phyloP scores from a whole-genome alignment of 2,888 invertebrate genomes.

The Hipparchia semele region DNA sequence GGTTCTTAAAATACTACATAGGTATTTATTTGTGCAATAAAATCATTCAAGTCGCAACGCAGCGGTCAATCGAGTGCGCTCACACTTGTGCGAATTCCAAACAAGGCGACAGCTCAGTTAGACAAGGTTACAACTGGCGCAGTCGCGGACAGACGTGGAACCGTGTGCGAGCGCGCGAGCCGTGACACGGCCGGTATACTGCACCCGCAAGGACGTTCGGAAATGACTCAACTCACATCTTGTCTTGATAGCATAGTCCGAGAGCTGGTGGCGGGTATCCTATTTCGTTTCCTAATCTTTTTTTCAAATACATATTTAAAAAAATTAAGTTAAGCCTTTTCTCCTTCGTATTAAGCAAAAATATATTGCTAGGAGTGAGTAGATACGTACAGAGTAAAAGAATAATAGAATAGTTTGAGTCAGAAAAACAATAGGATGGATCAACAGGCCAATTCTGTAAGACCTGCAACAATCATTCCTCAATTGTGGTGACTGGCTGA shows the following conservation, averaged over 20 bases:
- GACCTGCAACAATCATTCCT: too few relatives aligned
- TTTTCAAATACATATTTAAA: too few relatives aligned
- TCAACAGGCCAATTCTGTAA: too few relatives aligned
- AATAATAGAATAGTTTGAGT: too few relatives aligned
- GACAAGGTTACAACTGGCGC: constrained; percentile 46
- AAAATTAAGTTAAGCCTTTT: too few relatives aligned
- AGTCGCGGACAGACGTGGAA: constrained; percentile 43
- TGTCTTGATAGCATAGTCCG: constrained; percentile 27
- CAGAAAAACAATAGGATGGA: too few relatives aligned
- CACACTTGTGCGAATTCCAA: constrained; percentile 18
- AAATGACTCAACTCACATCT: constrained; percentile 54
- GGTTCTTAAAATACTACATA: not conserved
- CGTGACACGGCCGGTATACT: not conserved
- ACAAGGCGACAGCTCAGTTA: constrained; percentile 29
- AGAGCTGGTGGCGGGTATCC: not conserved
- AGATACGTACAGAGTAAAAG: too few relatives aligned
- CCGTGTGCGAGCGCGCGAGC: constrained; percentile 46
- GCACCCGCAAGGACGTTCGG: constrained; percentile 54
- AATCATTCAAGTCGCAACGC: not conserved
- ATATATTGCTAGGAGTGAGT: too few relatives aligned
- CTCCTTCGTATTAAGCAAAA: too few relatives aligned
- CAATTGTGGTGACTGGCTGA: too few relatives aligned
- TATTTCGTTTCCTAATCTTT: too few relatives aligned
- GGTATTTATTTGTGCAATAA: constrained; percentile 2
- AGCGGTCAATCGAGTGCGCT: constrained; percentile 15